Conservation (phyloP, 2,113 vertebrate species). For the Grantiella picta region DNA sequence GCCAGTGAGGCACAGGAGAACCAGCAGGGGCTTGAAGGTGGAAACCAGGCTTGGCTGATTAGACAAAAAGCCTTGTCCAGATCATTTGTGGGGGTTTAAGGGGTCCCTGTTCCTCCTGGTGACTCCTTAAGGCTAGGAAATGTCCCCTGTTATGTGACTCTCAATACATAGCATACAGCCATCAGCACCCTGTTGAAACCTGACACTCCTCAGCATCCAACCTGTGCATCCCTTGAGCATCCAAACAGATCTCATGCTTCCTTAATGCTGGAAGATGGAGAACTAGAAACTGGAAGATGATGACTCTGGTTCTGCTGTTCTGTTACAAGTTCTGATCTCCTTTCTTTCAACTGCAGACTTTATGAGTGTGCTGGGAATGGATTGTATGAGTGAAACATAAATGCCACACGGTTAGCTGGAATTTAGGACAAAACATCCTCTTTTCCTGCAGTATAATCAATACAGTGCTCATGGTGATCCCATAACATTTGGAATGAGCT, state of each 20-base stretch:
- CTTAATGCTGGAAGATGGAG: not conserved
- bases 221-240: not conserved
- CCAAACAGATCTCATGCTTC: not conserved
- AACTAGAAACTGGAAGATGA: not conserved
- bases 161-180: not conserved
- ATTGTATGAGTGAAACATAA: not conserved
- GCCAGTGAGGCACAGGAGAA: not conserved
- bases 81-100: not conserved
- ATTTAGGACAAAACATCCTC: not conserved
- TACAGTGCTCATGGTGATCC: not conserved
- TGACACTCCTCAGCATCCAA: not conserved
- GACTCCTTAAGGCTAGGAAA: not conserved
- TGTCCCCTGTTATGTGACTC: not conserved
- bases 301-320: not conserved
- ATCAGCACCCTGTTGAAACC: not conserved
- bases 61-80: not conserved
- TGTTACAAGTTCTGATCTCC: not conserved
- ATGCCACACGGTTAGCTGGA: not conserved
- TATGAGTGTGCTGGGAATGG: not conserved
- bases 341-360: not conserved
- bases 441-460: not conserved
- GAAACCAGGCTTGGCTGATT: not conserved
- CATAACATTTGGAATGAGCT: not conserved
- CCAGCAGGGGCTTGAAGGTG: not conserved
- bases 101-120: not conserved